Conservation (phyloP, 2,113 vertebrate genomes). For the Heliornis fulica region DNA sequence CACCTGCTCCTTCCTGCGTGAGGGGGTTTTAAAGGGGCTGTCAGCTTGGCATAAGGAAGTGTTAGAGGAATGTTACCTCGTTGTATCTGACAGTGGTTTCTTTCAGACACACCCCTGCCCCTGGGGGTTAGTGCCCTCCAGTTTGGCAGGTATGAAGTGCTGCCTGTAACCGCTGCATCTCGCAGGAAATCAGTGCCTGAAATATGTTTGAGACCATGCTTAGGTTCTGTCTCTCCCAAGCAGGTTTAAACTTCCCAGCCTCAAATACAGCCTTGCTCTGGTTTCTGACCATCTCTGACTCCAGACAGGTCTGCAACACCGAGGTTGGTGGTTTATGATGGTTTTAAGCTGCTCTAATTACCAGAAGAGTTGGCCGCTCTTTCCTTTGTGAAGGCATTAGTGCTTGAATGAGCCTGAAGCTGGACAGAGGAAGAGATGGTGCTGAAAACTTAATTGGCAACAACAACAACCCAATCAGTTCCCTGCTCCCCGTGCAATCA, state of each 20-base stretch:
- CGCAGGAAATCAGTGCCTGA: background rate
- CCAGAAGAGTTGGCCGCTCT: slow-evolving; percentile 6
- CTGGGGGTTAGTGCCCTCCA: background rate
- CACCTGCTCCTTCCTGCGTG: background rate
- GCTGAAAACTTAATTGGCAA: slow-evolving; percentile 53
- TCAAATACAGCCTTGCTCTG: background rate
- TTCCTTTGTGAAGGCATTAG: slow-evolving; percentile 6
- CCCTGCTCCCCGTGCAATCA: background rate
- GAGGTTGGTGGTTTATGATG: background rate
- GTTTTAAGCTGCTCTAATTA: slow-evolving; percentile 26
- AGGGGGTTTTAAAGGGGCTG: background rate
- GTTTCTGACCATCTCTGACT: background rate
- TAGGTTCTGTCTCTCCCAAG: background rate
- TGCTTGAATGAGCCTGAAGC: background rate
- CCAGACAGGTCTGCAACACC: background rate
- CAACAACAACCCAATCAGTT: background rate
- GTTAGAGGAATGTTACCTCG: background rate
- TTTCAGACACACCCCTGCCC: background rate
- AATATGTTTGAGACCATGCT: background rate
- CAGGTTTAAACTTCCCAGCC: background rate
- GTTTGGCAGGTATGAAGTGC: background rate
- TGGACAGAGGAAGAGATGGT: slow-evolving; percentile 21
- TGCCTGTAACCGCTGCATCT: background rate
- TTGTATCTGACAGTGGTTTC: background rate
- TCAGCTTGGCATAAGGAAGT: too few relatives aligned